Evolutionary conservation across 2,113 vertebrate species (phyloP), one percentile per base, ranked within the genome.

Genomic region (Chitala chitala): DNA sequence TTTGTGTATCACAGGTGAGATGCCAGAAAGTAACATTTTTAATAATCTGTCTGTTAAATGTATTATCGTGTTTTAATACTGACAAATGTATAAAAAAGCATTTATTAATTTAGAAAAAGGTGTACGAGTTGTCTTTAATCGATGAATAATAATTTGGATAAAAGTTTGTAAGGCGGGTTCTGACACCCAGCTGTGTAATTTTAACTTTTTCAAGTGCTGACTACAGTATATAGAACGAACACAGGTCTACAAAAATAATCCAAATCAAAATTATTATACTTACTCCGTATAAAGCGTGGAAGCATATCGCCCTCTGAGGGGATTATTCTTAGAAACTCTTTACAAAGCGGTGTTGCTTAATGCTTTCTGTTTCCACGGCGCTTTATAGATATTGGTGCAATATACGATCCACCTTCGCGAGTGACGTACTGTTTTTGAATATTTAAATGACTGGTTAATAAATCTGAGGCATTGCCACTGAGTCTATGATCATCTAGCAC

Each of bases 301-400:
- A 42, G 24, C 75, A 77, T 75, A n/a, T 50, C 59, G 53, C 48
- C 51, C 71, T 51, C 38, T 71, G 74, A 50, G 20, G 24, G 29
- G 64, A 36, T 51, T 73, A 24, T 12, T 59, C 38, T 42, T 9
- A 33, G 24, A 73, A 51, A 51, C n/a, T 71, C 74, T 48, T 64
- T 56, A 26, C 51, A 79, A 72, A 51, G 53, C 29, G 38, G 50
- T 75, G 75, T 56, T 81, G 72, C 84, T 78, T 78, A 31, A 69
- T 55, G 80, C 70, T 63, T 64, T 79, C 80, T 75, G 66, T 78
- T 78, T 26, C 75, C 79, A n/a, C 84, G 79, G 78, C 72, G 84
- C 90, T 94, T 94, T 94, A 94, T 89, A 92, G 88, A 88, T 78
- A 78, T 79, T 80, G 84, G 84, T 82, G 81, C 78, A 72, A 83